These are phyloP conservation scores for Pygoscelis antarcticus DNA, from an alignment of 2,113 vertebrate species.

Conservation along the genomic window DNA sequence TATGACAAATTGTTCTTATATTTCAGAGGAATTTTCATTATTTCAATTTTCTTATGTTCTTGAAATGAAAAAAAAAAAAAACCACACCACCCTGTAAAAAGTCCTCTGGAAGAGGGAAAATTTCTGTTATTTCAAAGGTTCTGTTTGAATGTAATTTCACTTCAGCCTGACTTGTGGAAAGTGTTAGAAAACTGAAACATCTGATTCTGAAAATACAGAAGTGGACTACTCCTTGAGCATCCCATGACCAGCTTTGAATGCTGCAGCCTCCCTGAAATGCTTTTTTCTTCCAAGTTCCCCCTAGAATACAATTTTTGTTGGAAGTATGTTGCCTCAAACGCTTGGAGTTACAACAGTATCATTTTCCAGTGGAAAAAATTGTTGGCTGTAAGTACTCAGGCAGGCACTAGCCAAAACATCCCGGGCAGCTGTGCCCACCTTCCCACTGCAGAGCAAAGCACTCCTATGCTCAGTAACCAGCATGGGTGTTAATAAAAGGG, in stretches of 20 bases:
- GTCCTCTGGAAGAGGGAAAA: not conserved
- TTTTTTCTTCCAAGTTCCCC: not conserved
- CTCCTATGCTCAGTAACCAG: too few species aligned
- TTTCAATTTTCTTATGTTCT: not conserved
- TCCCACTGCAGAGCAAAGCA: not conserved
- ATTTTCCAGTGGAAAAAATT: not conserved
- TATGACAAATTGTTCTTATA: not conserved
- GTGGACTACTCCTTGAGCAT: not conserved
- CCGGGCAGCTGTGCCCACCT: accelerated
- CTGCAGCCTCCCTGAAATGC: not conserved
- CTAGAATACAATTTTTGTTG: not conserved
- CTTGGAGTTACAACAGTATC: not conserved
- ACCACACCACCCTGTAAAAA: not conserved
- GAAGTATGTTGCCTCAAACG: not conserved
- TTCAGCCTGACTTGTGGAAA: not conserved
- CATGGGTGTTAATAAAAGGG: too few species aligned
- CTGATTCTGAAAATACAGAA: not conserved
- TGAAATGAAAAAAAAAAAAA: not conserved
- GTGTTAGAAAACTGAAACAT: not conserved
- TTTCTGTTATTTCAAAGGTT: not conserved
- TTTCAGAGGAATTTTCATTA: not conserved
- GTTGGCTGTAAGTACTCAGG: not conserved
- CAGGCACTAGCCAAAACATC: too few species aligned
- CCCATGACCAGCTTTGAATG: accelerated
- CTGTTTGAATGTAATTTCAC: not conserved